These are phyloP conservation scores for Sebastes paucispinis DNA, from an alignment of 2,797 vertebrate genomes.

Conservation along the genomic window DNA sequence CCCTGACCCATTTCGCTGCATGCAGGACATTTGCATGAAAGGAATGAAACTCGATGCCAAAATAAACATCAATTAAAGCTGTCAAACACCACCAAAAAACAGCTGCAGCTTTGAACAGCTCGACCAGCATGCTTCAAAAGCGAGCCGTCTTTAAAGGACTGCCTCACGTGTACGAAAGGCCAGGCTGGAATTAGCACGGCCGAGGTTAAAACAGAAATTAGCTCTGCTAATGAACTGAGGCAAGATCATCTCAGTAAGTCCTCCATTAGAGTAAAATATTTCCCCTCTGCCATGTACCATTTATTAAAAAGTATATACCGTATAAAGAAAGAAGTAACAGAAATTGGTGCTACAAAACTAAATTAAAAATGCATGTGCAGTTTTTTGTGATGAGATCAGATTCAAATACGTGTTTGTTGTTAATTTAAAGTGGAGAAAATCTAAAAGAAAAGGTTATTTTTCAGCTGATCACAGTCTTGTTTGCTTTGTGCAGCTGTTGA, in stretches of 20 bases:
- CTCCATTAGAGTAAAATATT: slow-evolving; percentile 17
- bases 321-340: neutral
- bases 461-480: neutral
- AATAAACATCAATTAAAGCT: slow-evolving; percentile 90
- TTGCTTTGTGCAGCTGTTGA: neutral
- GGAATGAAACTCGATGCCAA: slow-evolving; percentile 84
- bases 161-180: slow-evolving; percentile 78
- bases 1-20: slow-evolving; percentile 84
- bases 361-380: neutral
- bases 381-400: neutral
- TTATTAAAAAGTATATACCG: slow-evolving; percentile 4
- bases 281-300: slow-evolving; percentile 9
- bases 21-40: slow-evolving; percentile 86
- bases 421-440: neutral
- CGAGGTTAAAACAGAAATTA: slow-evolving; percentile 71
- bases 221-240: slow-evolving; percentile 68
- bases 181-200: slow-evolving; percentile 81
- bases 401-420: neutral
- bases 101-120: slow-evolving; percentile 88
- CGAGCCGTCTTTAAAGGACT: slow-evolving; percentile 80
- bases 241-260: slow-evolving; percentile 45
- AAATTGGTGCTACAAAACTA: neutral
- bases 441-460: neutral
- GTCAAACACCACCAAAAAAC: slow-evolving; percentile 86
- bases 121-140: slow-evolving; percentile 86